Percentiles rank a stretch among this genome's conserved stretches.
Evolutionary conservation across 1,140 invertebrate species (phyloP).

Genomic region (Eufriesea mexicana): DNA sequence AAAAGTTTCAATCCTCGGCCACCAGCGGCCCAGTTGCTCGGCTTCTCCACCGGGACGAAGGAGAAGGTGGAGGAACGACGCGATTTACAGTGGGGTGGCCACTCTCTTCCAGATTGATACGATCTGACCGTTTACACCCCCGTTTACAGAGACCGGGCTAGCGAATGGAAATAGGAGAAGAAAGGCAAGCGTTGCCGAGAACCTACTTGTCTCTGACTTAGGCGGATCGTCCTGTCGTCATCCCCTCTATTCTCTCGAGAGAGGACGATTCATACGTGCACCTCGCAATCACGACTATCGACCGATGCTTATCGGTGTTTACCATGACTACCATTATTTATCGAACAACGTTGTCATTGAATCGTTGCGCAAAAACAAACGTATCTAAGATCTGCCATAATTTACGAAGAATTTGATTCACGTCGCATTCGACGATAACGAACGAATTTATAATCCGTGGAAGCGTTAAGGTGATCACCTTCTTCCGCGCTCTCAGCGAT

Average conservation of each 20-base stretch:
- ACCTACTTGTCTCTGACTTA: conserved; percentile 33
- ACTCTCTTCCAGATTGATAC: conserved; percentile 72
- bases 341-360: conserved; percentile 25
- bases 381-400: conserved; percentile 13
- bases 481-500: neutral
- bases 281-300: conserved; percentile 29
- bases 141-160: conserved; percentile 32
- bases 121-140: conserved; percentile 74
- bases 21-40: conserved; percentile 61
- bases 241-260: neutral
- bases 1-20: conserved; percentile 79
- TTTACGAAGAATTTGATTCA: neutral
- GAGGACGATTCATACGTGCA: neutral
- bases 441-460: neutral
- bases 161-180: conserved; percentile 70
- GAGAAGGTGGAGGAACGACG: conserved; percentile 42
- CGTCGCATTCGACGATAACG: neutral
- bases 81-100: conserved; percentile 59
- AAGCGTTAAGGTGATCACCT: neutral
- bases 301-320: conserved; percentile 37
- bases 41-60: neutral
- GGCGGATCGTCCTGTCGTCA: conserved; percentile 13
- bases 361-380: conserved; percentile 6
- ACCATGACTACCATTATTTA: conserved; percentile 40
- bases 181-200: conserved; percentile 13